Evolutionary conservation across 2,113 vertebrate genomes (phyloP).

Genomic region (Eublepharis macularius): DNA sequence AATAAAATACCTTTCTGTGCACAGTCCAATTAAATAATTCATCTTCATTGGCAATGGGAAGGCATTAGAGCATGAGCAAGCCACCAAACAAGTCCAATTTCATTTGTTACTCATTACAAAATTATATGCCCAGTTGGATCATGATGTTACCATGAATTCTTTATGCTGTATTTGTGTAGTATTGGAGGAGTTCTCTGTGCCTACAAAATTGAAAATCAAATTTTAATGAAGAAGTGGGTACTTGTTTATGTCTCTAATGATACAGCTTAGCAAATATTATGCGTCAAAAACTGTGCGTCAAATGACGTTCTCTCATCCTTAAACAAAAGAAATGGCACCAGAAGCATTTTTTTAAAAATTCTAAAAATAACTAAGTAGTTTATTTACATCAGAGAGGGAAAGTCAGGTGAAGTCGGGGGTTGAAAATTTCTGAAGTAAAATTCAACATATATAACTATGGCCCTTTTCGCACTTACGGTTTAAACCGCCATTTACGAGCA

Average conservation of each 20-base stretch:
- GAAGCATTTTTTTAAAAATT: too few relatives aligned
- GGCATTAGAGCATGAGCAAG: conserved; percentile 16
- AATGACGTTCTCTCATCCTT: too few relatives aligned
- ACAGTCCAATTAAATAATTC: conserved; percentile 12
- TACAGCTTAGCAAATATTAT: background rate
- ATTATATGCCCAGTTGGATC: background rate
- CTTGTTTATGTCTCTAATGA: background rate
- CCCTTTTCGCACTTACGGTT: too few relatives aligned
- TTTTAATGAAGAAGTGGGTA: conserved; percentile 32
- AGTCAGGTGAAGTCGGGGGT: too few relatives aligned
- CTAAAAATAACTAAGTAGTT: too few relatives aligned
- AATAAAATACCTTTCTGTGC: background rate
- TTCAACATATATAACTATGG: too few relatives aligned
- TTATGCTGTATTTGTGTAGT: conserved; percentile 30
- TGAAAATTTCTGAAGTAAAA: too few relatives aligned
- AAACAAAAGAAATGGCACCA: too few relatives aligned
- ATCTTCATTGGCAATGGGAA: conserved; percentile 3
- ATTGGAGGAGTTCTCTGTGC: conserved; percentile 17
- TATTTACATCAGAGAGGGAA: too few relatives aligned
- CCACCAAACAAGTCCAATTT: conserved; percentile 38
- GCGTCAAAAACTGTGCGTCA: background rate
- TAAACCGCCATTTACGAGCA: too few relatives aligned
- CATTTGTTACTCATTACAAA: conserved; percentile 32
- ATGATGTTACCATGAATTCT: conserved; percentile 46
- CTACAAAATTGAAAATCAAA: conserved; percentile 44